Base-by-base conservation (phyloP, 2,888 invertebrate genomes). In the Trypoxylon attenuatum region DNA sequence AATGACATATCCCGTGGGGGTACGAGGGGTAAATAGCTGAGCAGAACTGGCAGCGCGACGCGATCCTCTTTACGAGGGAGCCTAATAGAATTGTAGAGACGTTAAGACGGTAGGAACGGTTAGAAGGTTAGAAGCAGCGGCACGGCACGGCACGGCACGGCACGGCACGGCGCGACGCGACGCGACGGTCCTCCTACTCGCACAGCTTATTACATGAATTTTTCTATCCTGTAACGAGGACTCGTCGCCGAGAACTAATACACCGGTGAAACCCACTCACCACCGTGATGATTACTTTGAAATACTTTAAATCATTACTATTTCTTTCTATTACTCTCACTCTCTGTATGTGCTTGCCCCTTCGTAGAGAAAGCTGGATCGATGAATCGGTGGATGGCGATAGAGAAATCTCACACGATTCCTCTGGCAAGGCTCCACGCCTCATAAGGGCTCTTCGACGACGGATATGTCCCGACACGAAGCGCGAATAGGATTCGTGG, bases 21-120 rank as follows among this genome's bases (percentile, higher is more conserved):
- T 62, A 51, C 62, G 46, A 62, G 49, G 51, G 64, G 41, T 43
- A 71, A 67, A 63, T 63, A 66, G 55, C 58, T 70, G 10, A 33
- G n/a, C 52, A 39, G 56, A 38, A 39, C 60, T 52, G 62, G 64
- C 66, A 43, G 62, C 62, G 65, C 69, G 69, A 70, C 67, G 61
- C 56, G 71, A 69, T 56, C 58, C 55, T 45, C 67, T 76, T 74
- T 71, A 79, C 76, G 73, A 76, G 55, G 43, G 54, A 49, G 49
- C 49, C 73, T 71, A 77, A 77, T 78, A 75, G 77, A 13, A 78
- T 79, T 80, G 79, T 78, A 78, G 72, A 79, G 74, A 80, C 65
- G 78, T 78, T 73, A 74, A 61, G 52, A 59, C 38, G 39, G n/a
- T n/a, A n/a, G n/a, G n/a, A n/a, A n/a, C n/a, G n/a, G n/a, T n/a